A percentile compares a stretch with the other conserved stretches of the same genome.
Evolutionary conservation across 1,140 invertebrate species (phyloP).

Genomic region (Bombus sibiricus): DNA sequence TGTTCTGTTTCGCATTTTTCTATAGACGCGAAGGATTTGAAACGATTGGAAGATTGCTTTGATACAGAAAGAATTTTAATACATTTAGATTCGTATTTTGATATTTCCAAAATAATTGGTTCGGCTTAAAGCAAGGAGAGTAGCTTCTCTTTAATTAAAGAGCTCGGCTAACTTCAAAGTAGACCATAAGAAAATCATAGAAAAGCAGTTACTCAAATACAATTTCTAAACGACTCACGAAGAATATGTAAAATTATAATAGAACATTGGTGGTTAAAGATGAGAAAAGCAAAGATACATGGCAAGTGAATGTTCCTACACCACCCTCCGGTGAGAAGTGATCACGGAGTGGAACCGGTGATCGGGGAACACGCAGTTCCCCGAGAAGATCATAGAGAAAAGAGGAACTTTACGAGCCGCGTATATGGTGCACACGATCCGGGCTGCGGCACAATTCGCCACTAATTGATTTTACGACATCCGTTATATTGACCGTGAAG

Average conservation of each 20-base stretch:
- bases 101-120: neutral
- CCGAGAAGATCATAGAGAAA: constrained; percentile 21
- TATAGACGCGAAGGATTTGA: neutral
- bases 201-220: neutral
- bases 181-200: neutral
- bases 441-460: constrained; percentile 72
- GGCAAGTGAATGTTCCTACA: neutral
- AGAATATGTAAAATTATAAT: neutral
- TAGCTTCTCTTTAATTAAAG: neutral
- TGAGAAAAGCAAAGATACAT: neutral
- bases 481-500: constrained; percentile 76
- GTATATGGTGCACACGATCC: constrained; percentile 43
- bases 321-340: neutral
- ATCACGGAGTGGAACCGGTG: neutral
- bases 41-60: neutral
- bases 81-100: neutral
- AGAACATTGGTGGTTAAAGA: too few relatives aligned
- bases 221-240: neutral
- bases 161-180: neutral
- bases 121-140: neutral
- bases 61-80: too few relatives aligned
- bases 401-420: constrained; percentile 14
- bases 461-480: constrained; percentile 77
- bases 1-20: neutral
- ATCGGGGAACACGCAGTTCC: constrained; percentile 1